These are phyloP conservation scores for Melanchra persicariae DNA, from an alignment of 2,888 invertebrate species.

Conservation along the genomic window DNA sequence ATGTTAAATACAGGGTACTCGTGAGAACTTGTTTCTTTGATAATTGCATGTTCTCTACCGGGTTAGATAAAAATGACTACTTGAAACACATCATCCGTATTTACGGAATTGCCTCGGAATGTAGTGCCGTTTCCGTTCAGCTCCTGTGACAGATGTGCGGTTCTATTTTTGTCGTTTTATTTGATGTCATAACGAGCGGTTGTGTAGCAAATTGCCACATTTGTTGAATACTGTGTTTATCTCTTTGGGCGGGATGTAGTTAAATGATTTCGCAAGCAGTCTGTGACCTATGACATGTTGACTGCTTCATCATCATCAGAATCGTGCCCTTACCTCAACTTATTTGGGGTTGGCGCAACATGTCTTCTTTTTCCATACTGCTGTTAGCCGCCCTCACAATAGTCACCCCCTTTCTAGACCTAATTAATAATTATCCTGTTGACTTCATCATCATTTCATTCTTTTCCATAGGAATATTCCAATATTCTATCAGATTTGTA, in stretches of 20 bases:
- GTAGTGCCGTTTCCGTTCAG: constrained; percentile 47
- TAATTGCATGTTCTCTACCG: constrained; percentile 61
- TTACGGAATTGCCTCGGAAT: constrained; percentile 42
- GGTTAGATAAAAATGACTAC: constrained; percentile 56
- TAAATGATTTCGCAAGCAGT: constrained; percentile 28
- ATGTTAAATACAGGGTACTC: constrained; percentile 48
- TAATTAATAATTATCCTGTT: not conserved
- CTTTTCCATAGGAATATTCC: too few relatives aligned
- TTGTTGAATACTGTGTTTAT: constrained; percentile 38
- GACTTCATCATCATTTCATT: not conserved
- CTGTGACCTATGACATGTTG: not conserved
- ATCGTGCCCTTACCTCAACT: not conserved
- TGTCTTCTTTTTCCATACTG: not conserved
- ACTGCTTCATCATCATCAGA: not conserved
- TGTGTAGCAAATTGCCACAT: constrained; percentile 42
- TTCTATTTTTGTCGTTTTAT: constrained; percentile 50
- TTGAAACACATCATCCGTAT: constrained; percentile 18
- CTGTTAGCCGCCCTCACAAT: not conserved
- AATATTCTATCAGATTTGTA: not conserved
- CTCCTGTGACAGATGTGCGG: constrained; percentile 45
- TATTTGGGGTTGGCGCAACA: not conserved
- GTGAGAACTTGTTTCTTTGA: constrained; percentile 68
- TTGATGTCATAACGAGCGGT: constrained; percentile 45
- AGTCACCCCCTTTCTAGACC: not conserved
- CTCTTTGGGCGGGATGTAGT: constrained; percentile 19